Evolutionary conservation across 1,140 invertebrate genomes (phyloP).

Genomic region (Anastrepha obliqua): DNA sequence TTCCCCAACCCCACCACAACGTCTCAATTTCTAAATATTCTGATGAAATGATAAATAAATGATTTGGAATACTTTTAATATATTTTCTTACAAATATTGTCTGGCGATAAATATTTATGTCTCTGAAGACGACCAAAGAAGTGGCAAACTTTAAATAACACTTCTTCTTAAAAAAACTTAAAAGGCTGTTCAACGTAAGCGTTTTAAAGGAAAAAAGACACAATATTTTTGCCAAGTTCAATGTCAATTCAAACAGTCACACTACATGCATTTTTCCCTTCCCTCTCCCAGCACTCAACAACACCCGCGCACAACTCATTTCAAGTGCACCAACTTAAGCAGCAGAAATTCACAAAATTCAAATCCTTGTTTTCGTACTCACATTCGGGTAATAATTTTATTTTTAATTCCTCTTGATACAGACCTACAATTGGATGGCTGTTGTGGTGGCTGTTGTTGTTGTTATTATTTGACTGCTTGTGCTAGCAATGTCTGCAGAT

Average conservation of each 20-base stretch:
- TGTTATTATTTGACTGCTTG: background rate
- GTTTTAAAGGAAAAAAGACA: background rate
- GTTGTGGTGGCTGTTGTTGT: background rate
- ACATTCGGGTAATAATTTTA: conserved; percentile 52
- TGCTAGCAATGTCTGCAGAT: conserved; percentile 25
- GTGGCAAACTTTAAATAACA: no score
- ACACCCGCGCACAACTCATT: background rate
- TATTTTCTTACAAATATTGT: no score
- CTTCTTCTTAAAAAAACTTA: no score
- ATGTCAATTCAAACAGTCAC: background rate
- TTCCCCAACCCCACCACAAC: no score
- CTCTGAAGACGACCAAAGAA: no score
- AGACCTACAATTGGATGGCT: conserved; percentile 49
- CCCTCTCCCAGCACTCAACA: background rate
- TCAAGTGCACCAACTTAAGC: background rate
- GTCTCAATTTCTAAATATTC: no score
- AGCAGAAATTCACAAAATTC: conserved; percentile 35
- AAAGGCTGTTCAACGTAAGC: background rate
- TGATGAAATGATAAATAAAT: no score
- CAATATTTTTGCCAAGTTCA: background rate
- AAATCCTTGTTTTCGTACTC: conserved; percentile 52
- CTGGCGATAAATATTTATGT: no score
- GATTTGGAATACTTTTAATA: no score
- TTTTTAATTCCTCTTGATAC: conserved; percentile 54
- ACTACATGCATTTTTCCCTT: conserved; percentile 15